Evolutionary conservation across 2,888 invertebrate genomes (phyloP), one percentile per base, ranked within the genome.

Genomic region (Drosophila sordidula): DNA sequence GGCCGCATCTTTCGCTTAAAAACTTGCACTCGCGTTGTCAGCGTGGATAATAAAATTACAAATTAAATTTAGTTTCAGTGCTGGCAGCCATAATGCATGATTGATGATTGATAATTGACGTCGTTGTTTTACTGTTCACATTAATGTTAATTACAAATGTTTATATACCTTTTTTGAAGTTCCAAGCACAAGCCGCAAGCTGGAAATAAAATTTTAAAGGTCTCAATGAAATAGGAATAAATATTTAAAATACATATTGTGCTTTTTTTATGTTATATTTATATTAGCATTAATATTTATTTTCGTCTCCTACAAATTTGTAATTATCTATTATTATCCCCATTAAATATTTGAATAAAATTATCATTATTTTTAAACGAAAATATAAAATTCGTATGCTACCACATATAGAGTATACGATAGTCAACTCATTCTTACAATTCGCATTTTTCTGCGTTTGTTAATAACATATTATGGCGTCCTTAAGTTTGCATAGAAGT

Each of bases 11-110:
- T 58, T 55, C 36, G 29, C 41, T 55, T 38, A 55, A 70, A 69
- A 78, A 66, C 58, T 78, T 67, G 57, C 63, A 78, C 12, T 65
- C 26, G 49, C 61, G 16, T 51, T 57, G 52, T 42, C 56, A 52
- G 44, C 41, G 16, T 6, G 36, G 50, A 81, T 73, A 86, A 86
- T 88, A 63, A 88, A 80, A 89, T 84, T 80, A 78, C 71, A 80
- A 83, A 83, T 87, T 80, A 49, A 78, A 80, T 71, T 75, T 61
- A 62, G 64, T 68, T 57, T 12, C 67, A 22, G 41, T 58, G 68
- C 49, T 61, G 69, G 46, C 80, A 69, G 61, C 42, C 69, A 67
- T 80, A 78, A 67, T 68, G 57, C 64, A 83, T 87, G 84, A 84
- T 89, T 89, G 84, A 84, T 82, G 79, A 74, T 71, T 51, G 59